Evolutionary conservation across 2,113 vertebrate species (phyloP).

Genomic region (Henicopernis longicauda): DNA sequence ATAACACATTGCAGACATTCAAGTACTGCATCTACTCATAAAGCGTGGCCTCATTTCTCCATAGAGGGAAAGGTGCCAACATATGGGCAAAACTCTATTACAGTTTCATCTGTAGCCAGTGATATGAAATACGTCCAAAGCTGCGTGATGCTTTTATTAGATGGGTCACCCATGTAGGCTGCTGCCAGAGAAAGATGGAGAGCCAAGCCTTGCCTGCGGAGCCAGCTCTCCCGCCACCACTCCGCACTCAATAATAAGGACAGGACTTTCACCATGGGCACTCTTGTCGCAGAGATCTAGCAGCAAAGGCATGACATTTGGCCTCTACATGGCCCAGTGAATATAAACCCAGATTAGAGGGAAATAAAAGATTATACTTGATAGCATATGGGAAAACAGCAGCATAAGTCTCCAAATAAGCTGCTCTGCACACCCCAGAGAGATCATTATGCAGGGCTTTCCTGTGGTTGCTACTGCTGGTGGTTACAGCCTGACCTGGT

Average conservation of each 20-base stretch:
- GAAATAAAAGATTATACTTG: background rate
- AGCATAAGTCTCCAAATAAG: background rate
- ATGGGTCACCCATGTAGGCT: background rate
- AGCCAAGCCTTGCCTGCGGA: background rate
- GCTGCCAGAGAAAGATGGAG: background rate
- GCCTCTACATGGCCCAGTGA: background rate
- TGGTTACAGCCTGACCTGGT: background rate
- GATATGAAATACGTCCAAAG: background rate
- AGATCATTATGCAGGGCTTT: background rate
- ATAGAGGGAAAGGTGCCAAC: background rate
- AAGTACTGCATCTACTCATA: background rate
- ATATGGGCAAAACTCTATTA: background rate
- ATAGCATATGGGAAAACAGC: background rate
- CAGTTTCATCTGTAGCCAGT: background rate
- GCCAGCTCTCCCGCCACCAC: background rate
- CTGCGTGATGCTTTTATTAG: background rate
- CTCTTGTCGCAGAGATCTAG: background rate
- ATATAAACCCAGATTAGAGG: background rate
- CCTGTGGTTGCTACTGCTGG: background rate
- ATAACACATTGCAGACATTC: background rate
- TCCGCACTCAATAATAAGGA: rapidly evolving
- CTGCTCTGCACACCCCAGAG: background rate
- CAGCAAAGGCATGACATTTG: background rate
- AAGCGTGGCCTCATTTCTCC: background rate
- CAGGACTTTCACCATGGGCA: background rate